These are phyloP conservation scores for Oreochromis niloticus DNA, from an alignment of 2,113 vertebrate species.

Conservation along the genomic window DNA sequence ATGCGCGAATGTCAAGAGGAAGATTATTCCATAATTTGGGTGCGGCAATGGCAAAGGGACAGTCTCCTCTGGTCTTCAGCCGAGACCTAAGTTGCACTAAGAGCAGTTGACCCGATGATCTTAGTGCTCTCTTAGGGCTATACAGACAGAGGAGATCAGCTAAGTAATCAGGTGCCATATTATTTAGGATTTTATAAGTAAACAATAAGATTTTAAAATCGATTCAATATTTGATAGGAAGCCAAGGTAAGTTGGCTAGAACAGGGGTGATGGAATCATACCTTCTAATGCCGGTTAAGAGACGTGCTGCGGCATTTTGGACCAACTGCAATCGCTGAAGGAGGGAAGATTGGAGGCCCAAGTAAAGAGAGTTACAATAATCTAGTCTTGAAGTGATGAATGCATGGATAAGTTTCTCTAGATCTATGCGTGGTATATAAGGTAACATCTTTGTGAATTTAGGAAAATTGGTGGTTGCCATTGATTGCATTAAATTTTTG, in stretches of 20 bases:
- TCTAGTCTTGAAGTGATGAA: not conserved
- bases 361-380: not conserved
- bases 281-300: not conserved
- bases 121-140: not conserved
- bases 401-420: rapidly evolving
- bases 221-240: not conserved
- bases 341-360: not conserved
- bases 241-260: not conserved
- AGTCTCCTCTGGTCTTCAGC: not conserved
- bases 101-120: rapidly evolving
- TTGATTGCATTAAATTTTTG: not conserved
- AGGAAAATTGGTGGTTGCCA: not conserved
- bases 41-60: not conserved
- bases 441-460: not conserved
- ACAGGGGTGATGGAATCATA: not conserved
- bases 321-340: not conserved
- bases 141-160: not conserved
- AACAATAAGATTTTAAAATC: not conserved
- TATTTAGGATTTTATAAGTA: not conserved
- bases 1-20: not conserved
- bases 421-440: not conserved
- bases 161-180: not conserved
- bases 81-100: not conserved
- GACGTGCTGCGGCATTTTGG: not conserved
- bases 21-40: not conserved